phyloP scores from a whole-genome alignment of 2,797 vertebrate genomes.

The Jordanella pulchra region DNA sequence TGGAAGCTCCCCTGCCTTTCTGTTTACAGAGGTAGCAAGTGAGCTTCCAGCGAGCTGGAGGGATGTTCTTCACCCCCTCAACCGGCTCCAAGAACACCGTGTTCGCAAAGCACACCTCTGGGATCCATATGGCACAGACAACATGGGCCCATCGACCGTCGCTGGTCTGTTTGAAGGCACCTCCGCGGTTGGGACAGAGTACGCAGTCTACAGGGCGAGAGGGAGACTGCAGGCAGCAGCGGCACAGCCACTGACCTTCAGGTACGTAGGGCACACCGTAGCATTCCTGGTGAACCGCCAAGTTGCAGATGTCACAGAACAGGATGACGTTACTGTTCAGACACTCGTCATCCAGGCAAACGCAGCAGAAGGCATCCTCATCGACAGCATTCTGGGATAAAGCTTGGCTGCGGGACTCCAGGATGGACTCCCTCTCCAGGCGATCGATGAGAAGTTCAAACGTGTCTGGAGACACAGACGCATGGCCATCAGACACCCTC shows the following conservation, averaged over 20 bases:
- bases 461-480: conserved; percentile 86
- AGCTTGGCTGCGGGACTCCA: conserved; percentile 90
- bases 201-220: conserved; percentile 95
- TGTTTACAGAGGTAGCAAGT: conserved; percentile 97
- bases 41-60: conserved; percentile 94
- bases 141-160: conserved; percentile 98
- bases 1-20: conserved; percentile 93
- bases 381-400: conserved; percentile 89
- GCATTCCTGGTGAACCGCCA: conserved; percentile 98
- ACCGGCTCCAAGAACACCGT: conserved; percentile 97
- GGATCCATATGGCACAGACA: conserved; percentile 99
- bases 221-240: conserved; percentile 96
- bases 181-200: conserved; percentile 95
- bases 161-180: conserved; percentile 98
- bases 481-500: conserved; percentile 88
- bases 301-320: conserved; percentile 98
- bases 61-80: conserved; percentile 96
- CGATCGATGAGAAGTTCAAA: conserved; percentile 95
- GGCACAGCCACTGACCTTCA: conserved; percentile 98
- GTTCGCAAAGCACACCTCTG: conserved; percentile 98
- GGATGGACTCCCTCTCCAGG: conserved; percentile 92
- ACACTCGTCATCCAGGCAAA: conserved; percentile 97
- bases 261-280: conserved; percentile 99
- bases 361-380: conserved; percentile 95
- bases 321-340: conserved; percentile 98